Percentiles rank a stretch among this genome's conserved stretches.
Evolutionary conservation across 1,140 invertebrate species (phyloP).

Genomic region (Anoplolepis gracilipes): DNA sequence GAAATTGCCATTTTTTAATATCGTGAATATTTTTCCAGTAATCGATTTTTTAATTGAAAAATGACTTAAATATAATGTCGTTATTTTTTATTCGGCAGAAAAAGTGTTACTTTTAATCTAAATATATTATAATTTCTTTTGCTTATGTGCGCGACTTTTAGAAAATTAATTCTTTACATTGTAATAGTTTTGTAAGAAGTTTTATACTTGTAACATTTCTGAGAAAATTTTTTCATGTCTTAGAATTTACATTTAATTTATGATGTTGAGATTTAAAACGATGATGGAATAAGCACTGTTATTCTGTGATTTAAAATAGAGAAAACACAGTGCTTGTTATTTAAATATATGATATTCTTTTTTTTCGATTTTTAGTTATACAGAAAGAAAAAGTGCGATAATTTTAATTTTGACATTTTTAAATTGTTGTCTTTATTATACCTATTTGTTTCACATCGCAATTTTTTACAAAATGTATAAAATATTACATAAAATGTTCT

Average conservation of each 20-base stretch:
- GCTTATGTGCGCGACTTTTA: not conserved
- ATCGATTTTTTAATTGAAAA: not conserved
- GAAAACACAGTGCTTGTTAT: not conserved
- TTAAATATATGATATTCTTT: not conserved
- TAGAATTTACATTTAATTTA: conserved; percentile 5
- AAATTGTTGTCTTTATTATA: not conserved
- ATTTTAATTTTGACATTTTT: not conserved
- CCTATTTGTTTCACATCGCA: not conserved
- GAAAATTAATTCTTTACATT: conserved; percentile 6
- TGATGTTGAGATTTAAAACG: not conserved
- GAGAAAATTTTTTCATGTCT: not conserved
- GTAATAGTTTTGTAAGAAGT: not conserved
- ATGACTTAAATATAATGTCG: not conserved
- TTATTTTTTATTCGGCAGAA: not conserved
- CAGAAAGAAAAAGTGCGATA: too few species aligned
- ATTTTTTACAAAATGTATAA: not conserved
- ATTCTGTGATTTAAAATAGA: not conserved
- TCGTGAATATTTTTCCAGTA: not conserved
- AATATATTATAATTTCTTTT: conserved; percentile 6
- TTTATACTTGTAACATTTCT: not conserved
- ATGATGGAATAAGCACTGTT: not conserved
- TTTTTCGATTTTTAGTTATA: not conserved
- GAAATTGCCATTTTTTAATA: not conserved
- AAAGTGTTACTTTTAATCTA: not conserved
- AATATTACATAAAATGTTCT: not conserved